A percentile compares a stretch with the other conserved stretches of the same genome.
Conservation (phyloP, 1,140 invertebrate species). For the Scaptomyza montana region DNA sequence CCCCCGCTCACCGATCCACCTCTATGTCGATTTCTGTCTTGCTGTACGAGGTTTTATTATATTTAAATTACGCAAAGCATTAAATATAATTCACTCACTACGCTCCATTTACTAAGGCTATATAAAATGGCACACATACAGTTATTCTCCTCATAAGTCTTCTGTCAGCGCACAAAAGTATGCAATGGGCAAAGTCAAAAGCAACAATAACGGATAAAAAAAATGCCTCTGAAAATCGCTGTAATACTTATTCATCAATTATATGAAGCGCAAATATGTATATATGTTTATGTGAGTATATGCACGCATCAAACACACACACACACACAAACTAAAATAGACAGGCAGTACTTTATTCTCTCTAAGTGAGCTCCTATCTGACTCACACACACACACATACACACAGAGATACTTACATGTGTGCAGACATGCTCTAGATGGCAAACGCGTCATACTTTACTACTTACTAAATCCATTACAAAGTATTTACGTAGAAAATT, state of each 20-base stretch:
- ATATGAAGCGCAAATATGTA: conserved; percentile 78
- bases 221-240: conserved; percentile 74
- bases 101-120: conserved; percentile 80
- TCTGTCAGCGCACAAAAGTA: conserved; percentile 37
- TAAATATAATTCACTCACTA: conserved; percentile 81
- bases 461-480: conserved; percentile 83
- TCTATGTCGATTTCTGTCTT: conserved; percentile 19
- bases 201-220: conserved; percentile 24
- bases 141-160: conserved; percentile 30
- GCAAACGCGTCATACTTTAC: conserved; percentile 81
- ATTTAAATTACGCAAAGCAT: conserved; percentile 82
- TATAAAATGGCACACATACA: conserved; percentile 42
- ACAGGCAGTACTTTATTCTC: conserved; percentile 45
- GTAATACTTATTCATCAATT: conserved; percentile 82
- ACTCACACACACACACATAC: conserved; percentile 35
- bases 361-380: conserved; percentile 32
- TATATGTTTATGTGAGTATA: conserved; percentile 16
- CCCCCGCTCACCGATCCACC: not conserved
- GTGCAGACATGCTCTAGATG: conserved; percentile 75
- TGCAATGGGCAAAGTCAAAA: conserved; percentile 28
- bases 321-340: conserved; percentile 31
- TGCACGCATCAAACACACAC: conserved; percentile 58
- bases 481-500: conserved; percentile 83
- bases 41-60: conserved; percentile 68
- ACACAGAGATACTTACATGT: conserved; percentile 26